phyloP scores from a whole-genome alignment of 2,797 vertebrate species.

The Botia kubotai region DNA sequence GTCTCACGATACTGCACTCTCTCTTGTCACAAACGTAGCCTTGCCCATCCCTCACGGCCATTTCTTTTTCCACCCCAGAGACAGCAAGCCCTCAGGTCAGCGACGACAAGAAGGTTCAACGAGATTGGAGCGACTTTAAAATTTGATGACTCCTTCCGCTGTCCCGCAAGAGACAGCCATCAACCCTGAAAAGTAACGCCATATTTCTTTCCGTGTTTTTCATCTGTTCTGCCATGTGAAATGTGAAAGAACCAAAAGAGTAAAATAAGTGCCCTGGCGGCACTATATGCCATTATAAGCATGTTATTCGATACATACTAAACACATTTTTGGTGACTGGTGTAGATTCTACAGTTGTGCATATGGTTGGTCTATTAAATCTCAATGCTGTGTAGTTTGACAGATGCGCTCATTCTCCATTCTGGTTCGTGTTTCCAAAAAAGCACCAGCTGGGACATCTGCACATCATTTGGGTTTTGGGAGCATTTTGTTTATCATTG shows the following conservation, averaged over 20 bases:
- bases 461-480: constrained; percentile 15
- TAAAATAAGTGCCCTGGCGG: background rate
- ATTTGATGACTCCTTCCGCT: constrained; percentile 65
- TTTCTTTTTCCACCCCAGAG: constrained; percentile 57
- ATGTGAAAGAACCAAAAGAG: constrained; percentile 30
- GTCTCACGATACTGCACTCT: background rate
- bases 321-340: constrained; percentile 28
- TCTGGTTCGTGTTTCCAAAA: constrained; percentile 32
- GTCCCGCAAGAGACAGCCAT: constrained; percentile 55
- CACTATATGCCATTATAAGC: constrained; percentile 37
- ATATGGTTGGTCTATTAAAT: constrained; percentile 39
- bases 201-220: constrained; percentile 30
- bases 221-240: constrained; percentile 28
- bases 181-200: constrained; percentile 60
- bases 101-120: constrained; percentile 63
- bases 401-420: constrained; percentile 40
- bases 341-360: constrained; percentile 19
- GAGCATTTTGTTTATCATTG: constrained; percentile 14
- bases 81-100: constrained; percentile 50
- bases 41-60: constrained; percentile 24
- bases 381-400: constrained; percentile 29
- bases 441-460: constrained; percentile 20
- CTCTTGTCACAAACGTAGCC: constrained; percentile 32
- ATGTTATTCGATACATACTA: constrained; percentile 34
- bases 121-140: constrained; percentile 67